Base-by-base conservation (phyloP, 2,113 vertebrate species). In the Stigmatopora argus region DNA sequence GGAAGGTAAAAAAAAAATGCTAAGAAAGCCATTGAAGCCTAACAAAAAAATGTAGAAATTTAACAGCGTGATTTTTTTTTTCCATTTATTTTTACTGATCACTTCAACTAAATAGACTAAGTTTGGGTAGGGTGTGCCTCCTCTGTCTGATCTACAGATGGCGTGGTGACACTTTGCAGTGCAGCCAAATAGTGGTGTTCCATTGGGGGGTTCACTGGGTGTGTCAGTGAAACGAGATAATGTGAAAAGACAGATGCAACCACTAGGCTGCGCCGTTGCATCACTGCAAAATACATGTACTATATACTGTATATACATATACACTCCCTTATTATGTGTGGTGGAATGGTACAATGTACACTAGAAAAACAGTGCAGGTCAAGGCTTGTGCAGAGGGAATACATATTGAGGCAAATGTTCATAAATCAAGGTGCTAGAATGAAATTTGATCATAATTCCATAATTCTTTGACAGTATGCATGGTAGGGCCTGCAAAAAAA, bases 1-100 rank as follows among this genome's bases (percentile, higher is more conserved):
- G 94, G 96, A 87, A 95, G 96, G 96, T 99, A 92, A 95, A 90
- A 17, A n/a, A 31, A 31, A 31, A 56, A 56, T 23, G 2, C 1
- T 23, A 12, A 15, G 7, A 56, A 15, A 17, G 12, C 3, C 15
- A 48, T 15, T 41, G 7, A 41, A 41, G 4, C 4, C 3, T 8
- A 41, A 8, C 6, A 41, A 41, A 41, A 10, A 41, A 41, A 41
- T 8, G 1, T 41, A n/a, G n/a, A 38, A 38, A 4, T 38, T 38
- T 38, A 38, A 38, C 35, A 7, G 35, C 35, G 7, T 38, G 35
- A n/a, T n/a, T 47, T 47, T 47, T 47, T 18, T 48, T 5, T 48
- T 5, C 17, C 14, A 15, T 15, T 48, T 17, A 2, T 17, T 18
- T 1, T 48, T 48, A 47, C 14, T 15, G 17, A 15, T 47, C 12